Evolutionary conservation across 2,113 vertebrate species (phyloP).

Genomic region (Halcyon malimbica): DNA sequence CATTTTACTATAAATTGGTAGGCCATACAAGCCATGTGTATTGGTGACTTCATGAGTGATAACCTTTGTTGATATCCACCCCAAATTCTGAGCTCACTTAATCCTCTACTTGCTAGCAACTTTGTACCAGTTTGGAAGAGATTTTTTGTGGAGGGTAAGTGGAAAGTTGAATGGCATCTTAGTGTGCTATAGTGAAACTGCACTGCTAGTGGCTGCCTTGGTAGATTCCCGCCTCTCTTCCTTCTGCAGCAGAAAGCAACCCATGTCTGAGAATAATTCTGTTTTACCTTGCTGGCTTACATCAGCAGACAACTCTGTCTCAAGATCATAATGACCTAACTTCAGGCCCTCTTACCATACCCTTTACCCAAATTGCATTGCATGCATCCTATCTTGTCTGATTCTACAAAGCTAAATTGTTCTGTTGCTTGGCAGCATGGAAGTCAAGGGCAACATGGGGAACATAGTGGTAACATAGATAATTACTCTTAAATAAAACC

Average conservation of each 20-base stretch:
- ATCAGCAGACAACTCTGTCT: neutral
- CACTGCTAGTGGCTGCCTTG: neutral
- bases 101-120: slow-evolving; percentile 9
- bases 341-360: neutral
- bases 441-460: neutral
- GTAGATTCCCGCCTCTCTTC: neutral
- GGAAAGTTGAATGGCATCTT: slow-evolving; percentile 9
- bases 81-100: neutral
- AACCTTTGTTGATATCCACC: slow-evolving; percentile 16
- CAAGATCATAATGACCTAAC: neutral
- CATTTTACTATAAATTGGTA: neutral
- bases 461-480: neutral
- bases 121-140: slow-evolving; percentile 9
- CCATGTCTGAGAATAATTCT: neutral
- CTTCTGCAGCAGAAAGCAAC: neutral
- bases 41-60: neutral
- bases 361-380: neutral
- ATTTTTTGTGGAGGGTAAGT: neutral
- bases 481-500: neutral
- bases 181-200: neutral
- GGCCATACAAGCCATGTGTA: neutral
- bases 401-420: neutral
- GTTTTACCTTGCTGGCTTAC: neutral
- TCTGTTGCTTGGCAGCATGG: neutral
- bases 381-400: neutral